Evolutionary conservation across 53 echinoderm and acorn worm species (phyloP).

Genomic region (Pentamera pediparva): DNA sequence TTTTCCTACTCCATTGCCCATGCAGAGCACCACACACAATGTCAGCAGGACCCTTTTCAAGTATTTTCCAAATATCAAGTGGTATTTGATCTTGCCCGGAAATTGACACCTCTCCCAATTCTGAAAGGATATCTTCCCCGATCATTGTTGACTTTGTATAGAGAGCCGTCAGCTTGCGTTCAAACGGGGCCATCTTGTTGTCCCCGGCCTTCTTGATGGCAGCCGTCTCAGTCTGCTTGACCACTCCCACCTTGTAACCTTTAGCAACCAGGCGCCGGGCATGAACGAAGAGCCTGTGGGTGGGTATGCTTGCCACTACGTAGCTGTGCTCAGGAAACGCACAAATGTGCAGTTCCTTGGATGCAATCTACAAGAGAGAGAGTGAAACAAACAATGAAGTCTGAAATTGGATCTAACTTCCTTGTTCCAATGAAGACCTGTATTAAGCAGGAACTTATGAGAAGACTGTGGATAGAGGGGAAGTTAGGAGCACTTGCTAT

Average conservation of each 20-base stretch:
- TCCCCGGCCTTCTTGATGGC: constrained; percentile 76
- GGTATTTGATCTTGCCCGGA: no score
- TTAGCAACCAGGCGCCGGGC: constrained; percentile 79
- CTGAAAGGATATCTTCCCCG: constrained; percentile 99
- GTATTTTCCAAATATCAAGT: no score
- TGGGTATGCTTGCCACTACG: constrained; percentile 92
- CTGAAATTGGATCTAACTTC: no score
- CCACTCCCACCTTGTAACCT: constrained; percentile 98
- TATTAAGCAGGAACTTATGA: no score
- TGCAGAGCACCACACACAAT: no score
- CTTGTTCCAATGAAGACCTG: no score
- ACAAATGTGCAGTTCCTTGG: constrained; percentile 88
- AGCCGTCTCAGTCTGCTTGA: constrained; percentile 96
- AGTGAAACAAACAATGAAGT: no score
- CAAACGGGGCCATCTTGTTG: constrained; percentile 64
- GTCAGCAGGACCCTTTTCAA: no score
- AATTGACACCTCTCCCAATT: no score
- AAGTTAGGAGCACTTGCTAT: no score
- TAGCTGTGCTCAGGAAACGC: constrained; percentile 88
- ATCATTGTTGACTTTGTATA: constrained; percentile 98
- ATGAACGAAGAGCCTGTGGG: constrained; percentile 91
- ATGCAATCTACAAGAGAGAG: constrained; percentile 67
- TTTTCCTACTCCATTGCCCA: no score
- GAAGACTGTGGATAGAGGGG: no score
- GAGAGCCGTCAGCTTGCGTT: constrained; percentile 80